Percentiles rank a stretch among this genome's conserved stretches.
These are phyloP conservation scores for Formica aserva DNA, from an alignment of 2,888 invertebrate species.

Conservation along the genomic window DNA sequence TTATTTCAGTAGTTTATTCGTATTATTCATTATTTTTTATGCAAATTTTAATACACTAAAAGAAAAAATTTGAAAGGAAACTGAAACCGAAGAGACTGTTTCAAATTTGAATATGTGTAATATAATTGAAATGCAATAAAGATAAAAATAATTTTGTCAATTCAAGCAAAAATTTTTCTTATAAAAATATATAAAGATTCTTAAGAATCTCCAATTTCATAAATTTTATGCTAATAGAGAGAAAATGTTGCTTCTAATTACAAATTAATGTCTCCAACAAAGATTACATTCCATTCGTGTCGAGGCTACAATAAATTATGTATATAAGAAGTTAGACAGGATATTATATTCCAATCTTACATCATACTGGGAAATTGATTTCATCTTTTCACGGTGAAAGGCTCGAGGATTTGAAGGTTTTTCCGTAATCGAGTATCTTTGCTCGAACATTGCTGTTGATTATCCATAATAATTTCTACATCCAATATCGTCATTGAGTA, in stretches of 20 bases:
- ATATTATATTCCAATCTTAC: conserved; percentile 68
- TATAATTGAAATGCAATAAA: not conserved
- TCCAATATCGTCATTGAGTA: not conserved
- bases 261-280: conserved; percentile 35
- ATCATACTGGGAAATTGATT: conserved; percentile 71
- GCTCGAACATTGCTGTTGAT: conserved; percentile 19
- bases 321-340: conserved; percentile 37
- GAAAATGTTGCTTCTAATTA: conserved; percentile 31
- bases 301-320: conserved; percentile 66
- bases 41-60: not conserved
- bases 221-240: not conserved
- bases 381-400: conserved; percentile 70
- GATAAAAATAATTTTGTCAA: not conserved
- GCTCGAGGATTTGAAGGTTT: conserved; percentile 64
- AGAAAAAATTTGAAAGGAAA: no score
- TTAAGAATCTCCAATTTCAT: not conserved
- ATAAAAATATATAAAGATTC: conserved; percentile 3
- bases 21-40: not conserved
- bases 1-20: not conserved
- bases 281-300: conserved; percentile 61
- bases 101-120: not conserved
- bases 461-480: not conserved
- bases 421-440: conserved; percentile 66
- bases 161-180: not conserved
- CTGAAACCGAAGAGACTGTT: not conserved